Evolutionary conservation across 2,888 invertebrate genomes (phyloP), one percentile per base, ranked within the genome.

Genomic region (Tipula unca): DNA sequence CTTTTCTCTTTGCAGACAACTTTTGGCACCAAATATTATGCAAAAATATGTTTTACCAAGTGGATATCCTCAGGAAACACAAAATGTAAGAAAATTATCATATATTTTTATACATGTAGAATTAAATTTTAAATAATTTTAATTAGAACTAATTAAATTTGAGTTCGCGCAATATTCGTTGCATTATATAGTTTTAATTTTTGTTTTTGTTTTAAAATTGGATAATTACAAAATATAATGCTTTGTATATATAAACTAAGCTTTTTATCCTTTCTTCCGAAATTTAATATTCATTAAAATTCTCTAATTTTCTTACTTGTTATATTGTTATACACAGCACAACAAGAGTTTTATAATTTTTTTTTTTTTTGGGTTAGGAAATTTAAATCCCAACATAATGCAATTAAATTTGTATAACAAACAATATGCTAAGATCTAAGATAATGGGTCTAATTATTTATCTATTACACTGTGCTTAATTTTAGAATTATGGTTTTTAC

Each of bases 21-120:
- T 97, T 90, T 94, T 97, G 91, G 97, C 97, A 90, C 97, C 97
- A 87, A 97, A 97, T 91, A 93, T 97, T 90, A 94, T 95, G 91
- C 97, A 97, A 92, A 97, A 95, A 90, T 97, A 97, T 91, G 97
- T 95, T 92, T 93, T 97, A 89, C 93, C 94, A 87, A 95, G 95
- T 90, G 96, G 96, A 89, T 96, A 95, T 87, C 96, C 96, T 89
- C 95, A 95, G 90, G 93, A 95, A 89, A 93, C 95, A 86, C 95
- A 95, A 92, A 95, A 95, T 93, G 96, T 96, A 91, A 93, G 92
- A 90, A 39, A 85, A 39, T 42, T 42, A 85, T 32, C 14, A 13
- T 29, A 48, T 54, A 39, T n/a, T n/a, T 36, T 84, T 36, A 6
- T 10, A 35, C 42, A 14, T 17, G 8, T 54, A 54, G 10, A 69